These are phyloP conservation scores for Orthosia gracilis DNA, from an alignment of 2,888 invertebrate genomes.

Conservation along the genomic window DNA sequence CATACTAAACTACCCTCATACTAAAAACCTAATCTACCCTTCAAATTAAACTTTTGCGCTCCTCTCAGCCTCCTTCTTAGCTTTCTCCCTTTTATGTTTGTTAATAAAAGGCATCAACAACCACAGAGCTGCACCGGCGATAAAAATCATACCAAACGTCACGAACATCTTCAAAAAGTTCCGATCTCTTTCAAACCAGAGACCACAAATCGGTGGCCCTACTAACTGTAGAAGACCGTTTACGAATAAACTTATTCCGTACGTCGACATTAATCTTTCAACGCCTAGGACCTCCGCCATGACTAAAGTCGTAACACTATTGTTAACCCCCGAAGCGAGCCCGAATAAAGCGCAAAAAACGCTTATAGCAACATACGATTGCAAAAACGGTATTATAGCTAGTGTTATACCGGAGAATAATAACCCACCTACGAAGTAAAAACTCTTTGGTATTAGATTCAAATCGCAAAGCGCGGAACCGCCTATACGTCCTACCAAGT, in stretches of 20 bases:
- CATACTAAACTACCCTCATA: background rate
- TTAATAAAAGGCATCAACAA: constrained; percentile 94
- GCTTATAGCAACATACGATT: constrained; percentile 92
- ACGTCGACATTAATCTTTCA: constrained; percentile 95
- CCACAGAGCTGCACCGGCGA: constrained; percentile 95
- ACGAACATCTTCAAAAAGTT: constrained; percentile 94
- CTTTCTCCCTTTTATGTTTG: constrained; percentile 78
- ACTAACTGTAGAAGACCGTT: constrained; percentile 95
- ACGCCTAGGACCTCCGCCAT: constrained; percentile 97
- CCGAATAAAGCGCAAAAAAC: constrained; percentile 95
- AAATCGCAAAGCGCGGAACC: constrained; percentile 96
- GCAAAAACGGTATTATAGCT: constrained; percentile 93
- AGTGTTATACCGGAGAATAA: constrained; percentile 95
- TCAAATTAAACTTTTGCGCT: constrained; percentile 63
- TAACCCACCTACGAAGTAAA: constrained; percentile 95
- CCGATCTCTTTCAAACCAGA: constrained; percentile 92
- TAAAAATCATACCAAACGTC: constrained; percentile 94
- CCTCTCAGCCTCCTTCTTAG: constrained; percentile 61
- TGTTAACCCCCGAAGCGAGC: constrained; percentile 95
- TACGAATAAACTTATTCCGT: constrained; percentile 96
- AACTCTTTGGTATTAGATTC: constrained; percentile 94
- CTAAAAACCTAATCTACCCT: background rate
- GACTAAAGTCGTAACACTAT: constrained; percentile 96
- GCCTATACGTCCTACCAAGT: constrained; percentile 96
- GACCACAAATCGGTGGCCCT: constrained; percentile 95